Evolutionary conservation across 1,140 invertebrate species (phyloP), one percentile per base, ranked within the genome.

Genomic region (Zaprionus inermis): DNA sequence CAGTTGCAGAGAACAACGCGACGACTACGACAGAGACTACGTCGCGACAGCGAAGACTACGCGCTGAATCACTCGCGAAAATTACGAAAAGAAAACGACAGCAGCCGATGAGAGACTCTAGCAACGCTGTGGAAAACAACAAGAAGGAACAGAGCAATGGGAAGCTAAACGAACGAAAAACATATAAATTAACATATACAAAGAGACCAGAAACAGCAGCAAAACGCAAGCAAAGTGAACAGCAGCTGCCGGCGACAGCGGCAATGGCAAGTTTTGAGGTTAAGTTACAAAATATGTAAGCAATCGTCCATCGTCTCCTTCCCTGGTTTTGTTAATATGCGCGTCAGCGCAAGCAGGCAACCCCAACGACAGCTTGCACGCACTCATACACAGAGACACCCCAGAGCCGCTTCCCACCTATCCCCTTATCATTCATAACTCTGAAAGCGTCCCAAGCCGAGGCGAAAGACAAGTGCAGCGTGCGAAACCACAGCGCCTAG

Each of bases 171-270:
- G 18, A 49, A 49, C 10, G 11, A 72, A 86, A 83, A 82, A 88
- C 81, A 86, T 72, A 77, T 76, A 88, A 86, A 86, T 86, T 86
- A 86, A 79, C 82, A 85, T 86, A 85, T 77, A 86, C 63, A 79
- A 59, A 41, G 9, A 68, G 36, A 81, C 65, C 65, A 72, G 34
- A 16, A 61, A 63, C 6, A 76, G 67, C 52, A 49, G 44, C 44
- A 46, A 34, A 41, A 14, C 57, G 77, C 58, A 73, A 63, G 77
- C 58, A 73, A 63, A 64, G 76, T 64, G 66, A 69, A 78, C 71
- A 69, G 22, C 54, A 30, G 54, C 28, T 20, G 14, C 28, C 24
- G 5, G 20, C 54, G 11, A 30, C 28, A 34, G 14, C 64, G 67
- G 65, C 44, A 71, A 57, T 32, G 60, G 60, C 78, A 78, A 76